These are phyloP conservation scores for Nerophis lumbriciformis DNA, from an alignment of 2,113 vertebrate genomes.

Conservation along the genomic window DNA sequence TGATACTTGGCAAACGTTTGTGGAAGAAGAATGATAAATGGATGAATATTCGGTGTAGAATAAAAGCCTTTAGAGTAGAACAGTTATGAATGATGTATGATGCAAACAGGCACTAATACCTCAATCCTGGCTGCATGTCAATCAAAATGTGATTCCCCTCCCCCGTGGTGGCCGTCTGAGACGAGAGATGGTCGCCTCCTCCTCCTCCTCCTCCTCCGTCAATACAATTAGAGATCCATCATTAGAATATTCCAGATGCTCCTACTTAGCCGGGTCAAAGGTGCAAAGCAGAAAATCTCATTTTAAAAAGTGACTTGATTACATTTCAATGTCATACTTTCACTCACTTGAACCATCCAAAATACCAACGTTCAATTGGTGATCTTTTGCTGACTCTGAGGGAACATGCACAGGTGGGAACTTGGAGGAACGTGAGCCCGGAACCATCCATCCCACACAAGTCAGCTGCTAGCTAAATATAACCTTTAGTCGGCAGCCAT, in stretches of 20 bases:
- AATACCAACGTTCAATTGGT: too few species aligned
- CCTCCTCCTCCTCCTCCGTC: conserved; percentile 36
- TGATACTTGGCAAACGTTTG: too few species aligned
- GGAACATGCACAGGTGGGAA: too few species aligned
- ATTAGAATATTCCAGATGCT: conserved; percentile 23
- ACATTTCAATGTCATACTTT: background rate
- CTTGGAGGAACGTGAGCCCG: background rate
- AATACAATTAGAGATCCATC: conserved; percentile 39
- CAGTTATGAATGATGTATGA: conserved; percentile 64
- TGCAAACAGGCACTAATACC: conserved; percentile 52
- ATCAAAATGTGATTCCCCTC: conserved; percentile 50
- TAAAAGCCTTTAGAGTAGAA: too few species aligned
- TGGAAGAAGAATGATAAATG: too few species aligned
- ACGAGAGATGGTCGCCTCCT: conserved; percentile 42
- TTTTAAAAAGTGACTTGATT: background rate
- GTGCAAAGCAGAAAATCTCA: background rate
- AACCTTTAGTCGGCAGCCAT: conserved; percentile 13
- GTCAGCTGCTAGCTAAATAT: conserved; percentile 17
- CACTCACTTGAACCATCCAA: too few species aligned
- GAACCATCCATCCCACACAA: conserved; percentile 7
- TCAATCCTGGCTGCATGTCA: conserved; percentile 58
- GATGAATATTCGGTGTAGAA: too few species aligned
- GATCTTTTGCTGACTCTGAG: too few species aligned
- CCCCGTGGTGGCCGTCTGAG: conserved; percentile 29
- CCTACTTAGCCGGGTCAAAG: background rate